phyloP scores from a whole-genome alignment of 1,140 invertebrate genomes.

The Calosoma granatense region DNA sequence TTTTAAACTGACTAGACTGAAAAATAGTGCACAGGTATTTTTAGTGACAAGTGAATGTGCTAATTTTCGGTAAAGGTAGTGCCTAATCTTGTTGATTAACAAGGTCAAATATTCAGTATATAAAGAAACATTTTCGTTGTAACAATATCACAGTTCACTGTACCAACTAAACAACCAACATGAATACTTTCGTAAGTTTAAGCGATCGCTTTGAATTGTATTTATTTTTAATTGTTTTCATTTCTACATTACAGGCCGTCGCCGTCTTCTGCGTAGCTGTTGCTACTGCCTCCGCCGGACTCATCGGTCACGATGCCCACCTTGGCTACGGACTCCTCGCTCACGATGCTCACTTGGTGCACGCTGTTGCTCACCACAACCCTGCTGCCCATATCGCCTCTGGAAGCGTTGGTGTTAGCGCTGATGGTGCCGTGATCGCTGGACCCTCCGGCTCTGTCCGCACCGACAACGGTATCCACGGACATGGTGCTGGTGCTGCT shows the following conservation, averaged over 20 bases:
- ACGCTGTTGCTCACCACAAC: neutral
- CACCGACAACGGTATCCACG: neutral
- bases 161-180: neutral
- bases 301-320: too few species aligned
- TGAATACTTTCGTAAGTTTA: conserved; percentile 5
- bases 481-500: neutral
- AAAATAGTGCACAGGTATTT: too few species aligned
- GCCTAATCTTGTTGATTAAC: too few species aligned
- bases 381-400: neutral
- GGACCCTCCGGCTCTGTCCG: neutral
- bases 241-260: neutral
- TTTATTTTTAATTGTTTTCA: neutral
- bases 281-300: conserved; percentile 1
- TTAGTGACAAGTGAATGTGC: too few species aligned
- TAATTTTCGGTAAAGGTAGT: too few species aligned
- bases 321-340: neutral
- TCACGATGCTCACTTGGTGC: neutral
- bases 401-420: neutral
- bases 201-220: neutral
- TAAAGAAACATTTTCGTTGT: neutral
- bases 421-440: neutral
- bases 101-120: conserved; percentile 3
- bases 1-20: too few species aligned
- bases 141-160: neutral
- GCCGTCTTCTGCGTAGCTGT: neutral